Evolutionary conservation across 2,113 vertebrate species (phyloP), one percentile per base, ranked within the genome.

Genomic region (Ageneiosus marmoratus): DNA sequence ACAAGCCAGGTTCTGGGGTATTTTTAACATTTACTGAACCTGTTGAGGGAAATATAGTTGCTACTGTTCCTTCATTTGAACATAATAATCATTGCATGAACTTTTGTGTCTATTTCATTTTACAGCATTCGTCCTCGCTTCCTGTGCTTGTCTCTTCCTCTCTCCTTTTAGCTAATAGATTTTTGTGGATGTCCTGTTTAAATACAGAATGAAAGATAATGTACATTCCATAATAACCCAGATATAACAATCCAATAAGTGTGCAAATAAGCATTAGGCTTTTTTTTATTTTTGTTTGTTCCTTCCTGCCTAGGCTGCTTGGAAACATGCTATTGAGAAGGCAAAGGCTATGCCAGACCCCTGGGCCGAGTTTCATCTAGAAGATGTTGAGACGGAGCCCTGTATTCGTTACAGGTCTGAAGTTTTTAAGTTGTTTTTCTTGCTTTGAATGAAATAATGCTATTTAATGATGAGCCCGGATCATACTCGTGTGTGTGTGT

Each of bases 341-440:
- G 98, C 98, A 67, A 98, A 94, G 88, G 94, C 96, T 72, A 98
- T 98, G 97, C 98, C 98, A 0, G 98, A 99, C 90, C 98, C 98
- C 0, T 99, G 98, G 98, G 98, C 97, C 0, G 94, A 98, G 88
- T 99, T 99, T 83, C 98, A 99, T 51, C 92, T 99, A 67, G 98
- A 99, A 89, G 95, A 99, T 0, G 88, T 96, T 7, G 89, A 94
- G 88, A 97, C 94, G 0, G 98, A 99, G 2, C 86, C 91, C 0
- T 98, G 97, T 70, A 92, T 89, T 20, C 95, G 98, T 72, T 97
- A 98, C 94, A 98, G 98, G 98, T 99, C 79, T 80, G 92, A 87
- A 32, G 5, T 1, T 13, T 0, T 8, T 56, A 48, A 9, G 2
- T 15, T 34, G 5, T 8, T 69, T 75, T 55, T 6, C 13, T 70